These are phyloP conservation scores for Heterocephalus glaber DNA, from an alignment of 2,113 vertebrate genomes.

Conservation along the genomic window DNA sequence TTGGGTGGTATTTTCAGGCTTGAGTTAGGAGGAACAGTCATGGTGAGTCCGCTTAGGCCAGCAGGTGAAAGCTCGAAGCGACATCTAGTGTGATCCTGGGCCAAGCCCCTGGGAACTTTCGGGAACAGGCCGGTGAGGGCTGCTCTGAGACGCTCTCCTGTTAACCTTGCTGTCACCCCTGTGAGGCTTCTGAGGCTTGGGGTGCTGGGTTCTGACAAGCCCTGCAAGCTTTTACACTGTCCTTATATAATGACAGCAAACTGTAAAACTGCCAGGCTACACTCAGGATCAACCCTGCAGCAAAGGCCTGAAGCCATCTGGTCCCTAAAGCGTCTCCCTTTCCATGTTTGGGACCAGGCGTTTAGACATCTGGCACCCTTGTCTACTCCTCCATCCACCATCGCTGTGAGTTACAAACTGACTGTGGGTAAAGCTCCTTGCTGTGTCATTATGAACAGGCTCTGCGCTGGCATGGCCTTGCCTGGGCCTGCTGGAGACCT, in stretches of 20 bases:
- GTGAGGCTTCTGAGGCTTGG: background rate
- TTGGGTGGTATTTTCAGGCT: background rate
- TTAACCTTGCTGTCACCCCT: no score
- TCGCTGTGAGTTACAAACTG: fast-evolving
- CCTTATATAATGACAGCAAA: fast-evolving
- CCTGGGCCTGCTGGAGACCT: fast-evolving
- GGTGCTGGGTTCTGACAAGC: background rate
- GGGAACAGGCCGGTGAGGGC: fast-evolving
- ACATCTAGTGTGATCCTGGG: background rate
- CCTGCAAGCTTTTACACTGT: fast-evolving
- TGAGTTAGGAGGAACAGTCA: fast-evolving
- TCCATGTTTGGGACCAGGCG: background rate
- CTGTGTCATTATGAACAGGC: background rate
- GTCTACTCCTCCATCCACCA: background rate
- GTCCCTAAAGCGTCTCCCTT: background rate
- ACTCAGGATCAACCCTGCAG: background rate
- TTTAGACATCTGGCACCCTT: fast-evolving
- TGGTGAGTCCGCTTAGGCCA: no score
- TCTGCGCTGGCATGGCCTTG: background rate
- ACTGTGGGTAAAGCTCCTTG: background rate
- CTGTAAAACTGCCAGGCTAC: fast-evolving
- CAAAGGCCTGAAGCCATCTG: background rate
- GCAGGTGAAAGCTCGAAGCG: background rate
- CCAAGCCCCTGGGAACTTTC: fast-evolving
- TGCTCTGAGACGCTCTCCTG: background rate